phyloP scores from a whole-genome alignment of 2,888 invertebrate species.

The Zygothrica quintamaculata region DNA sequence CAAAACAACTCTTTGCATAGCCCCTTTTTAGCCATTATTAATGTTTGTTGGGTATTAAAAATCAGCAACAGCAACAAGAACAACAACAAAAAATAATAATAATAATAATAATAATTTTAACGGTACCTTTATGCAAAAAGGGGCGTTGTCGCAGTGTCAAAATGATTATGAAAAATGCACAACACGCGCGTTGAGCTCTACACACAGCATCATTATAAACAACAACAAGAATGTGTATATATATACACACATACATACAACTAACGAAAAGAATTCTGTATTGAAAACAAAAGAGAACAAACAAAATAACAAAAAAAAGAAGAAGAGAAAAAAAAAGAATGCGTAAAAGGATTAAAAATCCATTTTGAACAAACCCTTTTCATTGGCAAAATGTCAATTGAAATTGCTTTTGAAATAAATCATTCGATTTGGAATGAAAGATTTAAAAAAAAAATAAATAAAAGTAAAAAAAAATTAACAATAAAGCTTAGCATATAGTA shows the following conservation, averaged over 20 bases:
- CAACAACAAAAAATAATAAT: neutral
- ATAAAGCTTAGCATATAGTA: neutral
- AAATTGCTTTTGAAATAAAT: conserved; percentile 42
- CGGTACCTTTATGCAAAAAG: conserved; percentile 58
- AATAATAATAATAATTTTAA: conserved; percentile 43
- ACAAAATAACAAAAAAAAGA: conserved; percentile 10
- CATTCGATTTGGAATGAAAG: conserved; percentile 37
- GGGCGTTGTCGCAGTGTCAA: conserved; percentile 53
- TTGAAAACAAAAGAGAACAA: conserved; percentile 12
- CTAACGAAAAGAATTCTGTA: too few relatives aligned
- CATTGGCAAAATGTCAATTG: conserved; percentile 29
- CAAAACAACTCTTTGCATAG: too few relatives aligned
- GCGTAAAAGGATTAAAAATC: conserved; percentile 13
- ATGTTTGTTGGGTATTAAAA: neutral
- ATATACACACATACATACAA: too few relatives aligned
- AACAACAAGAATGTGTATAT: too few relatives aligned
- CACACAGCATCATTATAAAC: conserved; percentile 39
- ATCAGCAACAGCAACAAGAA: neutral
- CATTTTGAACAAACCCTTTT: conserved; percentile 27
- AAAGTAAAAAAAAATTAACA: too few relatives aligned
- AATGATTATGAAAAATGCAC: conserved; percentile 67
- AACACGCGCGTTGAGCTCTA: conserved; percentile 49
- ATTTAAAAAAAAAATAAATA: too few relatives aligned
- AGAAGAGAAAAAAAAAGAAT: conserved; percentile 10
- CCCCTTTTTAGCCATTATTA: neutral